A percentile compares a stretch with the other conserved stretches of the same genome.
Evolutionary conservation across 2,797 vertebrate genomes (phyloP).

Genomic region (Hemibagrus guttatus): DNA sequence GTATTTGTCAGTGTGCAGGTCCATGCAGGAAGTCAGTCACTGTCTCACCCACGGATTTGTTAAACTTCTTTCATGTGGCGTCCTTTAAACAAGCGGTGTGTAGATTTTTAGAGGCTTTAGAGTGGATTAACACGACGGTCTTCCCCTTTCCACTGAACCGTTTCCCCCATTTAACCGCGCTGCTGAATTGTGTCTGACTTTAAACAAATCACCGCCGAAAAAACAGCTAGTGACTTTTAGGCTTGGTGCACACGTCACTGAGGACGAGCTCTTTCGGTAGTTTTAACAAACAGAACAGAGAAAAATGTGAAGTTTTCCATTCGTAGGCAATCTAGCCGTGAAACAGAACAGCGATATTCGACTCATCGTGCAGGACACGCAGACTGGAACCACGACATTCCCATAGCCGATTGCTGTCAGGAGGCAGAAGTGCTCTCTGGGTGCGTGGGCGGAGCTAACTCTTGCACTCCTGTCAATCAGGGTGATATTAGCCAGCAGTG

Average conservation of each 20-base stretch:
- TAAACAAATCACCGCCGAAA: background rate
- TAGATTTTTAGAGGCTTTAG: background rate
- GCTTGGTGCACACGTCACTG: background rate
- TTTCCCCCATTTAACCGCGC: background rate
- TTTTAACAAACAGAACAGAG: no score
- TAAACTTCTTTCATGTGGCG: background rate
- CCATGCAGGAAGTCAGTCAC: background rate
- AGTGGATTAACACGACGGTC: background rate
- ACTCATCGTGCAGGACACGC: background rate
- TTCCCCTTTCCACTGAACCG: background rate
- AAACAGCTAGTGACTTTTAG: background rate
- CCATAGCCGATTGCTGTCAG: background rate
- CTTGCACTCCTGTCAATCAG: background rate
- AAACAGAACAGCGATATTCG: background rate
- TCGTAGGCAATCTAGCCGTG: background rate
- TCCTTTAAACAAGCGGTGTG: background rate
- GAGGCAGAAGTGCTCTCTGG: background rate
- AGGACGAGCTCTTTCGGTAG: background rate
- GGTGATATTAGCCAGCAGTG: background rate
- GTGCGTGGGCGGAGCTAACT: background rate
- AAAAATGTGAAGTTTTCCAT: background rate
- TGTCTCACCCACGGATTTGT: background rate
- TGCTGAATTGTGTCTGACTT: background rate
- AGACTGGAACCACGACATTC: background rate
- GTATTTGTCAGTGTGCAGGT: background rate